Evolutionary conservation across 2,888 invertebrate genomes (phyloP).

Genomic region (Metallyticus violacea): DNA sequence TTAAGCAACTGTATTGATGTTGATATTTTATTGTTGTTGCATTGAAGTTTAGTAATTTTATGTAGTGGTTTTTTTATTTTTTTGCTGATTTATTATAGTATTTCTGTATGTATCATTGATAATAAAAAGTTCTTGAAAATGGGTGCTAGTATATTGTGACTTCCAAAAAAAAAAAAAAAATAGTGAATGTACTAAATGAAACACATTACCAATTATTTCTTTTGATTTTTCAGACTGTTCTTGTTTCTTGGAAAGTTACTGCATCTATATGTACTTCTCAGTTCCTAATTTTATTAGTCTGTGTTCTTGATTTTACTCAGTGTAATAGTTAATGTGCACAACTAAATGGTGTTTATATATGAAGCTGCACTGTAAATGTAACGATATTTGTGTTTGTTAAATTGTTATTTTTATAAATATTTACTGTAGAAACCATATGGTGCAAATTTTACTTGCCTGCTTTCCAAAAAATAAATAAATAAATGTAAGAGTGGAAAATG

Average conservation of each 20-base stretch:
- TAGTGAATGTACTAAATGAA: neutral
- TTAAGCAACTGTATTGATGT: neutral
- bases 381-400: neutral
- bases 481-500: too few relatives aligned
- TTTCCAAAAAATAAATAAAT: neutral
- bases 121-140: neutral
- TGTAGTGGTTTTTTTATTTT: neutral
- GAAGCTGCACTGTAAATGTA: neutral
- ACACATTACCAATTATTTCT: neutral
- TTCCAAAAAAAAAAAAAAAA: neutral
- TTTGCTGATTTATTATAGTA: neutral
- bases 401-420: neutral
- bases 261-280: neutral
- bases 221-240: neutral
- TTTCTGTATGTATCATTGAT: neutral
- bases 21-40: neutral
- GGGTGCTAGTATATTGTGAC: conserved; percentile 5
- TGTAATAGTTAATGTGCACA: neutral
- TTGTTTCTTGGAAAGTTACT: neutral
- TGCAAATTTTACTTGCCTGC: neutral
- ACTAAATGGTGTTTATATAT: neutral
- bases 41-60: neutral
- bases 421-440: neutral
- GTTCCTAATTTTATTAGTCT: neutral
- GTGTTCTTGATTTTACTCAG: neutral